A percentile compares a stretch with the other conserved stretches of the same genome.
These are phyloP conservation scores for Meta bourneti DNA, from an alignment of 2,888 invertebrate species.

Conservation along the genomic window DNA sequence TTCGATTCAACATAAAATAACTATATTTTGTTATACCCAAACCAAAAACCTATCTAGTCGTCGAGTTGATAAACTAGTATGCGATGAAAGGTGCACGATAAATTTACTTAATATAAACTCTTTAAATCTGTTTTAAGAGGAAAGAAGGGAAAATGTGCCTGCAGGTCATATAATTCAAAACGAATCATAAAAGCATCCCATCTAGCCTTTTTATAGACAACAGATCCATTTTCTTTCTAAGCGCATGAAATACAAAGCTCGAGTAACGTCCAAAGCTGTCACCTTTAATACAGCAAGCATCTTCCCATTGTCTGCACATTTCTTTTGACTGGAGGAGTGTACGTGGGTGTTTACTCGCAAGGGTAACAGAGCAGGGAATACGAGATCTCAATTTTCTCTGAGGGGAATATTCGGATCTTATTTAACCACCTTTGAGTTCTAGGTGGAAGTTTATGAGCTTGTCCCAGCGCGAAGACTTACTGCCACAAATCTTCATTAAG, in stretches of 20 bases:
- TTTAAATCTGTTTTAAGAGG: not conserved
- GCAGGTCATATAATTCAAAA: not conserved
- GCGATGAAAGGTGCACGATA: not conserved
- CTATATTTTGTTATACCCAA: not conserved
- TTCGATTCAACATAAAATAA: not conserved
- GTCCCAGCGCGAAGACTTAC: not conserved
- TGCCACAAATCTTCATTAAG: slow-evolving; percentile 29
- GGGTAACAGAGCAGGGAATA: not conserved
- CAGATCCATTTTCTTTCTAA: not conserved
- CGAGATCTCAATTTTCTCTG: not conserved
- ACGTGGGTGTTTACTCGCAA: not conserved
- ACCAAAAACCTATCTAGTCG: not conserved
- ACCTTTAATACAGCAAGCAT: not conserved
- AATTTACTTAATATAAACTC: not conserved
- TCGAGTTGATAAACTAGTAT: not conserved
- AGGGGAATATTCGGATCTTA: slow-evolving; percentile 15
- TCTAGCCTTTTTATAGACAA: not conserved
- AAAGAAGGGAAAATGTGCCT: not conserved
- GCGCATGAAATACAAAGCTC: not conserved
- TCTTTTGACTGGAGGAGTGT: not conserved
- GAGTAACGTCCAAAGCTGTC: not conserved
- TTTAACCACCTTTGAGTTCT: slow-evolving; percentile 2
- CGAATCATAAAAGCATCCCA: not conserved
- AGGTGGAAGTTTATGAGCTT: slow-evolving; percentile 22
- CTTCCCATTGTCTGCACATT: not conserved